A percentile compares a stretch with the other conserved stretches of the same genome.
These are phyloP conservation scores for Anhinga rufa DNA, from an alignment of 2,113 vertebrate genomes.

Conservation along the genomic window DNA sequence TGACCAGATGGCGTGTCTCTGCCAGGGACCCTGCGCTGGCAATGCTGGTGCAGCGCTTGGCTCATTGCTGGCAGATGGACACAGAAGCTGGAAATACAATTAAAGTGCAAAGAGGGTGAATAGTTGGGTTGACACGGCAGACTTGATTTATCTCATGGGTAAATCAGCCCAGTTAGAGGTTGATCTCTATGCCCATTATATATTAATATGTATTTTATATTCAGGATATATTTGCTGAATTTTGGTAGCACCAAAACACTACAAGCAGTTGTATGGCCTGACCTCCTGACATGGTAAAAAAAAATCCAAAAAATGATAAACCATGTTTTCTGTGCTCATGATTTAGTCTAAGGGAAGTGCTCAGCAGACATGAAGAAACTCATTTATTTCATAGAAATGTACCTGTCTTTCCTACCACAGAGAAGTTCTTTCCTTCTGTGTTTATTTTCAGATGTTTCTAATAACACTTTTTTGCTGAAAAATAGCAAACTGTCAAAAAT, in stretches of 20 bases:
- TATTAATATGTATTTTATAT: background rate
- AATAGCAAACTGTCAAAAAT: constrained; percentile 45
- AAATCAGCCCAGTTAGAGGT: background rate
- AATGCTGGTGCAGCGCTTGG: background rate
- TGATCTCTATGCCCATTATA: background rate
- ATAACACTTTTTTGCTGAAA: constrained; percentile 38
- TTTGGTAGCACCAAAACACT: background rate
- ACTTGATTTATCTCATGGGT: background rate
- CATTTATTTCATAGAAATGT: background rate
- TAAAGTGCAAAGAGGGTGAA: background rate
- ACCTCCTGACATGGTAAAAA: background rate
- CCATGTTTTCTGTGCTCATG: background rate
- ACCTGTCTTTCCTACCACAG: constrained; percentile 17
- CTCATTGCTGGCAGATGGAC: background rate
- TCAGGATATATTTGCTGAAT: background rate
- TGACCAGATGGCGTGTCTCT: background rate
- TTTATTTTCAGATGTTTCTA: constrained; percentile 49
- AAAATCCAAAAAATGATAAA: background rate
- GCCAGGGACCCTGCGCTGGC: background rate
- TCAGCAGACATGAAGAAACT: background rate
- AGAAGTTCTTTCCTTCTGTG: background rate
- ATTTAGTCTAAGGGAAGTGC: background rate
- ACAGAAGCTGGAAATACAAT: background rate
- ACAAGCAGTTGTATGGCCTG: background rate
- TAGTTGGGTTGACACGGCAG: accelerated